These are phyloP conservation scores for Philypnodon macrostomus DNA, from an alignment of 2,797 vertebrate genomes.

Conservation along the genomic window DNA sequence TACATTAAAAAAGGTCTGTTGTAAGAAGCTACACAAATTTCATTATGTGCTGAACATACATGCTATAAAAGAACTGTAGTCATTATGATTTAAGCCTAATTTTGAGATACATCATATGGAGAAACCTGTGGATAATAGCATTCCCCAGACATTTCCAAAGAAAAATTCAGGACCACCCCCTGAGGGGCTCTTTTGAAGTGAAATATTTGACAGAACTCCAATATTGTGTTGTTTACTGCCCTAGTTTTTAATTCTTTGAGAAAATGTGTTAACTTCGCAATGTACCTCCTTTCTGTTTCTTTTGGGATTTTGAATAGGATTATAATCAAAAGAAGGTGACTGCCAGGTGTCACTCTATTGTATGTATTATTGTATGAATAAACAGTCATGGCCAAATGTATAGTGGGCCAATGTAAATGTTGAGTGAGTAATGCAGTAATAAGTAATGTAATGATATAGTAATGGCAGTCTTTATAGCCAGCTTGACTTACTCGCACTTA, in stretches of 20 bases:
- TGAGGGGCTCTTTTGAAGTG: not conserved
- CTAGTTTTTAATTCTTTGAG: constrained; percentile 31
- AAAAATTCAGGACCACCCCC: not conserved
- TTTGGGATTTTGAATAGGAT: constrained; percentile 15
- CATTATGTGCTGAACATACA: no score
- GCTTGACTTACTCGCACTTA: no score
- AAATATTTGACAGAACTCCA: constrained; percentile 14
- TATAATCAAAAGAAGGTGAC: not conserved
- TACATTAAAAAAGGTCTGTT: constrained; percentile 1
- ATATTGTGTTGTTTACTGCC: constrained; percentile 18
- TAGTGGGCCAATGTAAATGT: no score
- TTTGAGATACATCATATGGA: constrained; percentile 3
- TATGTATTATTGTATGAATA: not conserved
- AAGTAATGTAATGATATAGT: no score
- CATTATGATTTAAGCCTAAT: not conserved
- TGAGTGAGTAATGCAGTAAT: no score
- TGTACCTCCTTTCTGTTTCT: constrained; percentile 27
- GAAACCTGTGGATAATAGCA: not conserved
- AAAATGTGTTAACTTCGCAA: constrained; percentile 24
- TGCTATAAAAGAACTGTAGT: no score
- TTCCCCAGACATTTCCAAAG: constrained; percentile 9
- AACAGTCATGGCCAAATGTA: no score
- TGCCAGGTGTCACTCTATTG: constrained; percentile 1
- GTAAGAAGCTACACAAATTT: not conserved
- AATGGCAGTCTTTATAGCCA: no score